phyloP scores from a whole-genome alignment of 1,140 invertebrate genomes.

The Schlechtendalia chinensis region DNA sequence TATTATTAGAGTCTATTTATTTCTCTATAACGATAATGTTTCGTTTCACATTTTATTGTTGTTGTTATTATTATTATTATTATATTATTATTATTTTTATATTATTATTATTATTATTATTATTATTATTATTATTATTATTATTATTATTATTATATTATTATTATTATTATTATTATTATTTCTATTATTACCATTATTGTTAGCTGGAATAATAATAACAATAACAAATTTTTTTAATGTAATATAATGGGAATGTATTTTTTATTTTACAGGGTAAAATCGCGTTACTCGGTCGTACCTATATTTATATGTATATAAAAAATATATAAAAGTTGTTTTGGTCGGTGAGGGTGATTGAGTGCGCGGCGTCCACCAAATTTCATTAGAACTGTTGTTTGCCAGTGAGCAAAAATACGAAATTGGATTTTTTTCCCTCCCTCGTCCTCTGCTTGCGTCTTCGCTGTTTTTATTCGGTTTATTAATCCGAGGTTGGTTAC shows the following conservation, averaged over 20 bases:
- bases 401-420: slow-evolving; percentile 44
- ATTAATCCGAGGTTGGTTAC: slow-evolving; percentile 46
- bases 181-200: too few relatives aligned
- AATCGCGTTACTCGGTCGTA: neutral
- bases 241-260: slow-evolving; percentile 30
- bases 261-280: neutral
- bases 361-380: slow-evolving; percentile 45
- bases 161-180: too few relatives aligned
- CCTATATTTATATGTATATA: too few relatives aligned
- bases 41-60: too few relatives aligned
- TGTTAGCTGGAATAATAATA: neutral
- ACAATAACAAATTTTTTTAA: slow-evolving; percentile 30
- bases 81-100: too few relatives aligned
- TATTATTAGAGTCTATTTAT: too few relatives aligned
- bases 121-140: too few relatives aligned
- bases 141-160: too few relatives aligned
- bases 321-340: slow-evolving; percentile 47
- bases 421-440: slow-evolving; percentile 43
- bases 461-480: slow-evolving; percentile 47
- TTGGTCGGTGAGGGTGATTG: slow-evolving; percentile 45
- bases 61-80: too few relatives aligned
- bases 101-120: too few relatives aligned
- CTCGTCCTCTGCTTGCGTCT: neutral
- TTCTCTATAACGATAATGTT: too few relatives aligned
- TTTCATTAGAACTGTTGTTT: slow-evolving; percentile 41